Base-by-base conservation (phyloP, 2,888 invertebrate species). In the Campopleginae sp. region DNA sequence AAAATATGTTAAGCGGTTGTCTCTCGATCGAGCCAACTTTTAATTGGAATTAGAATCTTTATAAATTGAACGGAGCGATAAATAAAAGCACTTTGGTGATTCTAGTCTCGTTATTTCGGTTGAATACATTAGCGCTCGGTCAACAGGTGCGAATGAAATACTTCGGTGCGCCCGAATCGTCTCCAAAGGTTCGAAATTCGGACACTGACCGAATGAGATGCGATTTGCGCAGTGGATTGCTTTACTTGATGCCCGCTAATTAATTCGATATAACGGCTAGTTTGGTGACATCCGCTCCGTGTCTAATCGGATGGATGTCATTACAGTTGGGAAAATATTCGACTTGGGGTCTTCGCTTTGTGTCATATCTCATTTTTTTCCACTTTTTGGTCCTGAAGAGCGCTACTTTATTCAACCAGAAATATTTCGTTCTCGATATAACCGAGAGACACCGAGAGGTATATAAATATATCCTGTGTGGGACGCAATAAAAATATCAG, bases 351-450 rank as follows among this genome's bases (percentile, higher is more conserved):
- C 17, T 42, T 42, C 23, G n/a, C n/a, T 46, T 31, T 38, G 17
- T 58, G 54, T 44, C 42, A 23, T 46, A 14, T 38, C 46, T n/a
- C 31, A 31, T 68, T 58, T 58, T 78, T 33, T 19, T 70, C 19
- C 27, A 27, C 58, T 10, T 46, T 46, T 44, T 58, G 19, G 31
- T 68, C 44, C 70, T 66, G 65, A 66, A 74, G 42, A 46, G 23
- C 44, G 54, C 61, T 31, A 68, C 74, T 83, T 79, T 79, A 79
- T 82, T 81, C 66, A 77, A 87, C 87, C 89, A 88, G 89, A 91
- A 91, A 91, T 91, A 90, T 90, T 91, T 91, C 84, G 89, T 91
- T 90, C 91, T 89, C 87, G 79, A 89, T 91, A 91, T 91, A 91
- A 90, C 48, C 75, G 81, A 66, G 71, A 75, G 76, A 82, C 68